Percentiles rank a stretch among this genome's conserved stretches.
These are phyloP conservation scores for Trochalopteron elliotii DNA, from an alignment of 2,113 vertebrate genomes.

Conservation along the genomic window DNA sequence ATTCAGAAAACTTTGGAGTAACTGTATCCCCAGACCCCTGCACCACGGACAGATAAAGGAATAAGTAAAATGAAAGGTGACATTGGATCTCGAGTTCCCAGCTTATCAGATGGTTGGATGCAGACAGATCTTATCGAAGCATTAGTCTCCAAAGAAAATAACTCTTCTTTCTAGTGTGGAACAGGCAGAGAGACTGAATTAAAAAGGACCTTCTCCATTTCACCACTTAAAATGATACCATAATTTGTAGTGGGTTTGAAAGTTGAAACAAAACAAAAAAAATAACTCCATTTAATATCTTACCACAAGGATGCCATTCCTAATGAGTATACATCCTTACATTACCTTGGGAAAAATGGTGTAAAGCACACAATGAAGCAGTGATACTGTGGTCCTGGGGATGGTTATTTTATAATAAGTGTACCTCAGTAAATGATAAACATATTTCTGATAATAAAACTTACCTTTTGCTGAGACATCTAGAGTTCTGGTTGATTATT, in stretches of 20 bases:
- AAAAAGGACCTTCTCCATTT: conserved; percentile 6
- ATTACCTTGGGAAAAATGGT: not conserved
- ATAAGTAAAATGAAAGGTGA: conserved; percentile 10
- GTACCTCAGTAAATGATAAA: not conserved
- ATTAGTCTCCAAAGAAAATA: not conserved
- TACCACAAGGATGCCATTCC: not conserved
- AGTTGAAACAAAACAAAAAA: not conserved
- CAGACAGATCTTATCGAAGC: not conserved
- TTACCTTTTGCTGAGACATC: not conserved
- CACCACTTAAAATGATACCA: not conserved
- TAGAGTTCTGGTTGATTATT: not conserved
- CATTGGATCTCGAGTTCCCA: not conserved
- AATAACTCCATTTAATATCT: not conserved
- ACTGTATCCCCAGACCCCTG: not conserved
- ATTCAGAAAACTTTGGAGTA: not conserved
- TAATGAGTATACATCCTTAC: not conserved
- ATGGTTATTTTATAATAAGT: not conserved
- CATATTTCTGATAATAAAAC: not conserved
- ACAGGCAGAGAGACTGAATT: not conserved
- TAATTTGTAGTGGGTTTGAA: not conserved
- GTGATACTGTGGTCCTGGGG: not conserved
- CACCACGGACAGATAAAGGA: not conserved
- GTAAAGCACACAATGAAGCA: not conserved
- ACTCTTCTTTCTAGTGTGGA: not conserved
- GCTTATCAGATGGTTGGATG: not conserved